Evolutionary conservation across 2,113 vertebrate species (phyloP).

Genomic region (Emydura subglobosa): DNA sequence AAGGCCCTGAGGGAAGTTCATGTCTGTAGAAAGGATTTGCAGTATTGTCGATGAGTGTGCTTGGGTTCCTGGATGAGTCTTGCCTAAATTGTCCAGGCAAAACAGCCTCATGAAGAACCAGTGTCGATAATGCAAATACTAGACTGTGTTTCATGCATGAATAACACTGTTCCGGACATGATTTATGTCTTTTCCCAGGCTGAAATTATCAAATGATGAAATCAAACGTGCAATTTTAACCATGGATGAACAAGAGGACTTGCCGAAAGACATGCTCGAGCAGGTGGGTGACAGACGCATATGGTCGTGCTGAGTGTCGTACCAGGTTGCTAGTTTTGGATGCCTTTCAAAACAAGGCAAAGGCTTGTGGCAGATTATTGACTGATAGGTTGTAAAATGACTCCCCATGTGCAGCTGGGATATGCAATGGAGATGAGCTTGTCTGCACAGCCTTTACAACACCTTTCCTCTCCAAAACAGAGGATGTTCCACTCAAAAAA

Average conservation of each 20-base stretch:
- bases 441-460: not conserved
- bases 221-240: conserved; percentile 97
- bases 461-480: not conserved
- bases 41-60: not conserved
- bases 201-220: conserved; percentile 97
- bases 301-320: not conserved
- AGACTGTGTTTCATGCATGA: not conserved
- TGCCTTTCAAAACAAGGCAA: not conserved
- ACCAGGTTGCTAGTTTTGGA: rapidly evolving
- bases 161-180: not conserved
- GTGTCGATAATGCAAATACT: no score
- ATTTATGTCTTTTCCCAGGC: conserved; percentile 77
- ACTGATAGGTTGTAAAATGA: not conserved
- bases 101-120: not conserved
- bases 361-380: rapidly evolving
- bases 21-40: no score
- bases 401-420: not conserved
- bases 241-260: conserved; percentile 98
- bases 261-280: conserved; percentile 99
- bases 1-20: not conserved
- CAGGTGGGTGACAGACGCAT: conserved; percentile 81
- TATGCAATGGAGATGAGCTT: not conserved
- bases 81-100: no score
- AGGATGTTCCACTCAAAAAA: not conserved
- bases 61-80: not conserved